Conservation (phyloP, 2,113 vertebrate species). For the Saguinus midas region DNA sequence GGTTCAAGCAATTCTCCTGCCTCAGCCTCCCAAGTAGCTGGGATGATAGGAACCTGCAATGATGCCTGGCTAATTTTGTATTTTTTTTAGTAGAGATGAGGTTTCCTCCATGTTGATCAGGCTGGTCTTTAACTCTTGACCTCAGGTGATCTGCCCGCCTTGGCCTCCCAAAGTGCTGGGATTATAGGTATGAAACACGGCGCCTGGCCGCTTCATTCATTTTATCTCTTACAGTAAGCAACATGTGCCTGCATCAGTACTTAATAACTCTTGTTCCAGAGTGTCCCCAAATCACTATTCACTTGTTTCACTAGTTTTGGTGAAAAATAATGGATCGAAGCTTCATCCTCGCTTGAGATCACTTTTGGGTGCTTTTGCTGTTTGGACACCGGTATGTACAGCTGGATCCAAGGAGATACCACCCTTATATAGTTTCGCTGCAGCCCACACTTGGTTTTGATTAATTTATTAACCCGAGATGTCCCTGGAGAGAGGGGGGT, state of each 20-base stretch:
- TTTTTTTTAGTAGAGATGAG: no score
- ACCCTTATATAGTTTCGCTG: conserved; percentile 16
- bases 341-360: conserved; percentile 44
- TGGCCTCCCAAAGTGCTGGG: no score
- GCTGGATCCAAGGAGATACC: conserved; percentile 5
- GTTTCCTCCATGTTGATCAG: no score
- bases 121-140: no score
- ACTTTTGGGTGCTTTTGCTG: not conserved
- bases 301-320: not conserved
- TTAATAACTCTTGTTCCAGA: not conserved
- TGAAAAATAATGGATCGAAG: not conserved
- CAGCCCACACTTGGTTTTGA: conserved; percentile 45
- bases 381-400: not conserved
- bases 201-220: not conserved
- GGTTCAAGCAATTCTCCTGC: no score
- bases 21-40: no score
- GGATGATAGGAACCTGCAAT: no score
- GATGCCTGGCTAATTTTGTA: no score
- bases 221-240: not conserved
- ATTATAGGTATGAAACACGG: no score
- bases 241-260: not conserved
- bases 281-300: not conserved
- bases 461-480: conserved; percentile 49
- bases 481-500: not conserved
- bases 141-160: no score